Conservation (phyloP, 2,797 vertebrate species). For the Nasua narica region DNA sequence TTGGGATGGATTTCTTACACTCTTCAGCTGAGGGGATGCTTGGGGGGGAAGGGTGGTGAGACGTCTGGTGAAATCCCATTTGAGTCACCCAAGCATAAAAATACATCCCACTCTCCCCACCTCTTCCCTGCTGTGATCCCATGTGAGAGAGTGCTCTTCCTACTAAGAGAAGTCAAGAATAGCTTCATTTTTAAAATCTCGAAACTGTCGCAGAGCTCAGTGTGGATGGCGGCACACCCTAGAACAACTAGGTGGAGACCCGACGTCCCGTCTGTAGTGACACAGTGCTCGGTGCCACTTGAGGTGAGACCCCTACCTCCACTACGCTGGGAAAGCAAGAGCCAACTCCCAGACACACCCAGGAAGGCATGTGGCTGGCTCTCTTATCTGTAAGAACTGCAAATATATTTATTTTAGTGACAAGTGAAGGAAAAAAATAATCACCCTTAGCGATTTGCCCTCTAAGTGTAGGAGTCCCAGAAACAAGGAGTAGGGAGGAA, state of each 20-base stretch:
- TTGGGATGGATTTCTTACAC: neutral
- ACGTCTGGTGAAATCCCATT: neutral
- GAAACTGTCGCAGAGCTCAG: conserved; percentile 41
- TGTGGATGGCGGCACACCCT: conserved; percentile 13
- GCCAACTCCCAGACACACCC: neutral
- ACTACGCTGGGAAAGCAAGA: conserved; percentile 37
- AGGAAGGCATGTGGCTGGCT: neutral
- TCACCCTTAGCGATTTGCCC: neutral
- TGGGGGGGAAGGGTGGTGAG: neutral
- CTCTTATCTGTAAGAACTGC: conserved; percentile 21
- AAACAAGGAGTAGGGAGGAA: neutral
- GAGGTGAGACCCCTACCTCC: neutral
- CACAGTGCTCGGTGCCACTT: neutral
- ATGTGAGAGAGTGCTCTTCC: conserved; percentile 30
- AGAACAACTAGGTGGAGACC: conserved; percentile 10
- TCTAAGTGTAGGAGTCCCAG: neutral
- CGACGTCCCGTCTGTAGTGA: neutral
- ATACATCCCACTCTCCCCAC: neutral
- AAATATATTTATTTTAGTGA: conserved; percentile 50
- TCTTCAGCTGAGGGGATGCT: neutral
- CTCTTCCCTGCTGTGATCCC: neutral
- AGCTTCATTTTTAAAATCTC: conserved; percentile 47
- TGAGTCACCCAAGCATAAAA: conserved; percentile 43
- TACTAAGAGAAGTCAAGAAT: conserved; percentile 14
- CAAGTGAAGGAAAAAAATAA: neutral